phyloP scores from a whole-genome alignment of 1,140 invertebrate species.

The Nasonia vitripennis region DNA sequence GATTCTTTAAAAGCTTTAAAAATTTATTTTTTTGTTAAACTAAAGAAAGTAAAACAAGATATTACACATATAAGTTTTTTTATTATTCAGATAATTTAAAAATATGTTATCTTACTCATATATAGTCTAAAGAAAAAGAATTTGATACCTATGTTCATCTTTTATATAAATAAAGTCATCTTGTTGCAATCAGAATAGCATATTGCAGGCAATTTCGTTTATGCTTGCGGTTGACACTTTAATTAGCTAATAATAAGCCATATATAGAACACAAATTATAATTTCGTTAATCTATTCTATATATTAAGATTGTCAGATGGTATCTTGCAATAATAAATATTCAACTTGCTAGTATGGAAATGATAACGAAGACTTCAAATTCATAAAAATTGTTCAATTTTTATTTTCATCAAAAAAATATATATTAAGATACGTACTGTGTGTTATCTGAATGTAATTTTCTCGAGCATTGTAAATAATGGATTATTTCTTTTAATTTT shows the following conservation, averaged over 20 bases:
- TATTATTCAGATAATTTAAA: background rate
- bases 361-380: background rate
- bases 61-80: background rate
- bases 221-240: background rate
- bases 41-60: background rate
- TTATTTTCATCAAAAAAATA: background rate
- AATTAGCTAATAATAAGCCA: background rate
- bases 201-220: background rate
- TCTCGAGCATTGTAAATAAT: constrained; percentile 13
- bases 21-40: background rate
- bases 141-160: constrained; percentile 1
- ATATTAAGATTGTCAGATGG: background rate
- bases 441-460: constrained; percentile 4
- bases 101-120: too few relatives aligned
- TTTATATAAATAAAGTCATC: background rate
- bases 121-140: too few relatives aligned
- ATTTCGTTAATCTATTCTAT: background rate
- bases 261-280: background rate
- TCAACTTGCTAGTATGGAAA: background rate
- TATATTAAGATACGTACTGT: background rate
- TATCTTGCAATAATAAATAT: background rate
- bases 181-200: background rate
- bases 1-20: background rate
- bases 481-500: background rate
- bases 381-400: background rate